These are phyloP conservation scores for Taurulus bubalis DNA, from an alignment of 2,113 vertebrate species.

Conservation along the genomic window DNA sequence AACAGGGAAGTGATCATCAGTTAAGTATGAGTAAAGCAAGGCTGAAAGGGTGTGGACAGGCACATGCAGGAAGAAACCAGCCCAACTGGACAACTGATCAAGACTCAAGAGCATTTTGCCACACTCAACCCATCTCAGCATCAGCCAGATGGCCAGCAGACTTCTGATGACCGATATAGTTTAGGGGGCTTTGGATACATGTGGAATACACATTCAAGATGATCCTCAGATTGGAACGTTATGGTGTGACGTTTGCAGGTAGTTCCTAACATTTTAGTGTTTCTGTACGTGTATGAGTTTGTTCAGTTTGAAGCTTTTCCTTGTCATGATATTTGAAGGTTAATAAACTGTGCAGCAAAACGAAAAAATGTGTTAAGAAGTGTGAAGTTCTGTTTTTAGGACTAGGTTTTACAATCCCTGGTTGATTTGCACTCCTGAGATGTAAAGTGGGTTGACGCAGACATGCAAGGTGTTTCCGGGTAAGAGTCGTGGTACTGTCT, in stretches of 20 bases:
- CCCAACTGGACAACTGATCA: not conserved
- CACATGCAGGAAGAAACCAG: not conserved
- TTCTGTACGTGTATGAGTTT: not conserved
- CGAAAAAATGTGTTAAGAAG: not conserved
- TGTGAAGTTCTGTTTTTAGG: too few relatives aligned
- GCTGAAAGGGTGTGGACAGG: not conserved
- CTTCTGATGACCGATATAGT: not conserved
- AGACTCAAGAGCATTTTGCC: not conserved
- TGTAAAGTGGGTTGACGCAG: too few relatives aligned
- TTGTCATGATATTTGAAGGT: not conserved
- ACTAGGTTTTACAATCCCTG: too few relatives aligned
- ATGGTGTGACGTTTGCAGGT: not conserved
- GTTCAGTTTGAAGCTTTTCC: not conserved
- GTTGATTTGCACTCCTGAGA: too few relatives aligned
- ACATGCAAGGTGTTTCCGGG: too few relatives aligned
- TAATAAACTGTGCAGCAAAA: conserved; percentile 7
- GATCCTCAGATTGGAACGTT: not conserved
- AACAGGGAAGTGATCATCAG: conserved; percentile 8
- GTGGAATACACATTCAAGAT: not conserved
- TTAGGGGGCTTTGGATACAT: not conserved
- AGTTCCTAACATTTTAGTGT: not conserved
- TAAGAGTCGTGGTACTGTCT: too few relatives aligned
- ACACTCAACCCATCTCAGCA: not conserved
- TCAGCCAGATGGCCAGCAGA: not conserved
- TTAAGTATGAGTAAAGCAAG: not conserved